Evolutionary conservation across 2,888 invertebrate genomes (phyloP).

Genomic region (Cecidostiba fungosa): DNA sequence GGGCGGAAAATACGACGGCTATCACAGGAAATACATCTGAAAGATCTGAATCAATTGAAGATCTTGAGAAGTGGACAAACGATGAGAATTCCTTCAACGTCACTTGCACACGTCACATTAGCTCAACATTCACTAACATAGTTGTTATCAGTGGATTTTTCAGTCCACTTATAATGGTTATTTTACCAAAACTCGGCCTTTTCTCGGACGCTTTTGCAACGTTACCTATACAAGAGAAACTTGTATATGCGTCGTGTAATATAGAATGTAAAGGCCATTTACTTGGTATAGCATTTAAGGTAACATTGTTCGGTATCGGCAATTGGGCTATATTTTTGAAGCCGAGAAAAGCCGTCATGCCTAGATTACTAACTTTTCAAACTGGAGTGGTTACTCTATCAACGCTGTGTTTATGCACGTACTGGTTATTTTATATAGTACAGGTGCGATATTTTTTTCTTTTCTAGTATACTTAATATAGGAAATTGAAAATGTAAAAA

Average conservation of each 20-base stretch:
- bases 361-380: conserved; percentile 94
- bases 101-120: conserved; percentile 91
- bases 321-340: conserved; percentile 96
- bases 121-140: conserved; percentile 87
- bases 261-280: conserved; percentile 97
- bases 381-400: conserved; percentile 94
- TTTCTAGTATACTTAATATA: neutral
- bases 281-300: conserved; percentile 94
- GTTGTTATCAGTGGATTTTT: conserved; percentile 91
- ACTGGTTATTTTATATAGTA: conserved; percentile 99
- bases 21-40: conserved; percentile 98
- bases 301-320: conserved; percentile 93
- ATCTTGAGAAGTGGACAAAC: conserved; percentile 90
- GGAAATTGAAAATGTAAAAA: neutral
- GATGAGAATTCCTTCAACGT: conserved; percentile 88
- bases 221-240: conserved; percentile 86
- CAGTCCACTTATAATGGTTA: conserved; percentile 97
- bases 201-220: conserved; percentile 87
- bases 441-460: conserved; percentile 81
- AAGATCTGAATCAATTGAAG: conserved; percentile 96
- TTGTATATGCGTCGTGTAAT: conserved; percentile 89
- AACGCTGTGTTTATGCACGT: conserved; percentile 95
- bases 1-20: conserved; percentile 99
- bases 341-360: conserved; percentile 92
- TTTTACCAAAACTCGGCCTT: conserved; percentile 94